Evolutionary conservation across 2,113 vertebrate species (phyloP).

Genomic region (Phodopus roborovskii): DNA sequence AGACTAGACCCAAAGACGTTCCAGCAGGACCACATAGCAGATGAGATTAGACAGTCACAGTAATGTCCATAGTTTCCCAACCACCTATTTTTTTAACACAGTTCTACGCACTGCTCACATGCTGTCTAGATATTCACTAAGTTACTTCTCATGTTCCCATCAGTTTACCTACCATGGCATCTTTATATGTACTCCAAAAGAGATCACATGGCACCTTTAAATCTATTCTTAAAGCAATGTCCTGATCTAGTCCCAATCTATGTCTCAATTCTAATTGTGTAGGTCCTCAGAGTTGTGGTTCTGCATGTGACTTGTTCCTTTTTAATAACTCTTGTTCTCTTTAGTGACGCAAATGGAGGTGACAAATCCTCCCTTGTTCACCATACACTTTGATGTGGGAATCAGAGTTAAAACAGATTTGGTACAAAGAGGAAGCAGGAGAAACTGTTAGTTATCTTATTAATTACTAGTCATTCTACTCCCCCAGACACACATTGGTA

Average conservation of each 20-base stretch:
- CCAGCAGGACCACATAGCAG: neutral
- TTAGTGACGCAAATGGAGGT: neutral
- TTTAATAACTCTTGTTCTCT: neutral
- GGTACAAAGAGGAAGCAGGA: neutral
- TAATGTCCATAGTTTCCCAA: neutral
- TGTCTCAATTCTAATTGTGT: neutral
- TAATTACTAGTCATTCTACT: neutral
- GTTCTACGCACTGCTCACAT: neutral
- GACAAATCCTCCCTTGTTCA: neutral
- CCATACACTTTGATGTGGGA: neutral
- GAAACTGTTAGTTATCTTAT: neutral
- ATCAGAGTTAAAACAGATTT: slow-evolving; percentile 9
- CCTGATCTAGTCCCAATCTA: neutral
- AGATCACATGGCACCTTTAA: neutral
- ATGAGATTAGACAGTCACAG: neutral
- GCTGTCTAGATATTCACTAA: neutral
- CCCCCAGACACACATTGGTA: neutral
- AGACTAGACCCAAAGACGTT: neutral
- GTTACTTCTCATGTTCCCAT: neutral
- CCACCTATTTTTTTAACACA: neutral
- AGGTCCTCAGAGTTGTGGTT: neutral
- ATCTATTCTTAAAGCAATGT: neutral
- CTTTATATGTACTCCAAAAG: neutral
- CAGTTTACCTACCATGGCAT: neutral
- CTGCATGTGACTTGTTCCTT: neutral